Evolutionary conservation across 2,888 invertebrate genomes (phyloP), one percentile per base, ranked within the genome.

Genomic region (Oxytorus armatus): DNA sequence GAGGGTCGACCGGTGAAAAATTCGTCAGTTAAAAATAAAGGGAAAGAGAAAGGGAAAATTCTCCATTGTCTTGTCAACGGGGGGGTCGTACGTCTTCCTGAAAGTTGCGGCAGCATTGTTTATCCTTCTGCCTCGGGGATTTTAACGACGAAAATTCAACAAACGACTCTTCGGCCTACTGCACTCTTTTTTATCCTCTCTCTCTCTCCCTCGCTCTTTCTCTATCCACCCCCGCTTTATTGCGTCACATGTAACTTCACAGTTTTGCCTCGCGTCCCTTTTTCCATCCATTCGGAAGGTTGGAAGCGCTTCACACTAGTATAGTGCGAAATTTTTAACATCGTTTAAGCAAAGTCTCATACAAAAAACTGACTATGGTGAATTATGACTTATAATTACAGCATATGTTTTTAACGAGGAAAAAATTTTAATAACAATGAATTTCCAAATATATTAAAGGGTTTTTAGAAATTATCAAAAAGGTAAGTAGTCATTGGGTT

Each of bases 51-150:
- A 70, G 82, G 65, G 84, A 84, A 75, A 82, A 18, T 33, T 42
- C 57, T 75, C 87, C 77, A 88, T 88, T 89, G 89, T 89, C 86
- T 88, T 88, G 88, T 88, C 87, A 81, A 65, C 82, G 81, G 83
- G n/a, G n/a, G n/a, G n/a, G 82, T 85, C 85, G 83, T 86, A 85
- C 78, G 85, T 88, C 88, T 88, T 87, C 85, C 83, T 84, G 82
- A 82, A 84, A 61, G 86, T 88, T 88, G 85, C 88, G 84, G 88
- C 88, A 88, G 86, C 83, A 88, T 87, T 89, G 86, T 89, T 89
- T 88, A 88, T n/a, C 83, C 77, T 78, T 61, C 66, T 77, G 84
- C 83, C 86, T 84, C 82, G 72, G 82, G 49, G 49, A 14, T 8
- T 55, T 69, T 55, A 53, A 59, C 79, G 57, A 70, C 65, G 29